Percentiles rank a stretch among this genome's conserved stretches.
Evolutionary conservation across 1,140 invertebrate species (phyloP).

Genomic region (Drosophila ananassae): DNA sequence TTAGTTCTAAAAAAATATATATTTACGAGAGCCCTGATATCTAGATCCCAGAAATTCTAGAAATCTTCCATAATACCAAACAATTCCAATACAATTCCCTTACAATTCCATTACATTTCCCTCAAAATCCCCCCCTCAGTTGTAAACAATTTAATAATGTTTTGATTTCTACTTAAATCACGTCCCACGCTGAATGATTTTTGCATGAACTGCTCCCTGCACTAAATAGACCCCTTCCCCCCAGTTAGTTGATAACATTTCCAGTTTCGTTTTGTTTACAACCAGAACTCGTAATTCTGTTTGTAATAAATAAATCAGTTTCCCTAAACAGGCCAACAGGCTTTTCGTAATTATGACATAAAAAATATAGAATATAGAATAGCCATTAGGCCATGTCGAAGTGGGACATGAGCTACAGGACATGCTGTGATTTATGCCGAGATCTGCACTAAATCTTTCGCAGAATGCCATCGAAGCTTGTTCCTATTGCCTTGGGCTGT

Average conservation of each 20-base stretch:
- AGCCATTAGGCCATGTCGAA: conserved; percentile 25
- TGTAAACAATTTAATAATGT: conserved; percentile 49
- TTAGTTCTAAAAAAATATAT: background rate
- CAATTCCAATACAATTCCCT: too few relatives aligned
- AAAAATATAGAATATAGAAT: conserved; percentile 19
- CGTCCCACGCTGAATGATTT: conserved; percentile 38
- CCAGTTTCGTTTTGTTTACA: conserved; percentile 66
- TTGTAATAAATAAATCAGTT: conserved; percentile 75
- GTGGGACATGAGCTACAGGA: conserved; percentile 27
- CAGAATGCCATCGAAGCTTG: conserved; percentile 13
- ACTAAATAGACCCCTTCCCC: background rate
- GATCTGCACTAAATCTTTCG: conserved; percentile 38
- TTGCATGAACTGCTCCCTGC: conserved; percentile 17
- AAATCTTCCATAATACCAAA: too few relatives aligned
- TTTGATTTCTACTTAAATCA: conserved; percentile 52
- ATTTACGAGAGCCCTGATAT: background rate
- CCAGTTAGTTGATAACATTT: conserved; percentile 38
- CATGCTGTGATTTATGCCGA: conserved; percentile 34
- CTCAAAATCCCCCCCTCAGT: conserved; percentile 14
- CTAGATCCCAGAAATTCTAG: background rate
- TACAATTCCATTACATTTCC: too few relatives aligned
- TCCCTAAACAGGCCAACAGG: conserved; percentile 51
- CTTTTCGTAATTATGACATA: conserved; percentile 39
- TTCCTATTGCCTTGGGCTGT: conserved; percentile 29
- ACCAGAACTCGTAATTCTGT: conserved; percentile 49